Conservation (phyloP, 1,140 invertebrate genomes). For the Nephila pilipes region DNA sequence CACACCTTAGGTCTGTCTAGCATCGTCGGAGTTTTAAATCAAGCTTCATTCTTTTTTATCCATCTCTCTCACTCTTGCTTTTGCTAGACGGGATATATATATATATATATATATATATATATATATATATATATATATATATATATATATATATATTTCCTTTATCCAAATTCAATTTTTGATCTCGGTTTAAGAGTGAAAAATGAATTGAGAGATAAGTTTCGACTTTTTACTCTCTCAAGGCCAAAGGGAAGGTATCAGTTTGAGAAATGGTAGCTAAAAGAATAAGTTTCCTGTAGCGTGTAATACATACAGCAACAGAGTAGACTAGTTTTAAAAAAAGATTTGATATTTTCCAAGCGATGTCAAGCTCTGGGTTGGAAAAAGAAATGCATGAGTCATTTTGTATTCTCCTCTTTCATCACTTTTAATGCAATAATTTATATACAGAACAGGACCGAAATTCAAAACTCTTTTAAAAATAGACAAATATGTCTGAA, state of each 20-base stretch:
- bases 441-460: too few species aligned
- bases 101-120: not conserved
- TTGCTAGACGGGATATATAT: too few species aligned
- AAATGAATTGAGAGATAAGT: conserved; percentile 20
- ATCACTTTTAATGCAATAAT: too few species aligned
- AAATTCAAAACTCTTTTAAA: too few species aligned
- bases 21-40: not conserved
- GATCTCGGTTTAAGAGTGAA: not conserved
- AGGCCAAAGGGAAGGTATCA: not conserved
- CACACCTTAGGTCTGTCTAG: conserved; percentile 8
- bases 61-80: too few species aligned
- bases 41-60: not conserved
- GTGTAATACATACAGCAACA: too few species aligned
- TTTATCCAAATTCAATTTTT: conserved; percentile 31
- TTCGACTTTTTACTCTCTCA: conserved; percentile 10
- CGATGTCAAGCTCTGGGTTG: too few species aligned
- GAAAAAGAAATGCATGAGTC: too few species aligned
- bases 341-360: too few species aligned
- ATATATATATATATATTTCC: not conserved
- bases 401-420: too few species aligned
- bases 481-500: too few species aligned
- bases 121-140: not conserved
- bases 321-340: too few species aligned
- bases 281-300: not conserved
- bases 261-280: not conserved